These are phyloP conservation scores for Yponomeuta cagnagella DNA, from an alignment of 2,888 invertebrate species.

Conservation along the genomic window DNA sequence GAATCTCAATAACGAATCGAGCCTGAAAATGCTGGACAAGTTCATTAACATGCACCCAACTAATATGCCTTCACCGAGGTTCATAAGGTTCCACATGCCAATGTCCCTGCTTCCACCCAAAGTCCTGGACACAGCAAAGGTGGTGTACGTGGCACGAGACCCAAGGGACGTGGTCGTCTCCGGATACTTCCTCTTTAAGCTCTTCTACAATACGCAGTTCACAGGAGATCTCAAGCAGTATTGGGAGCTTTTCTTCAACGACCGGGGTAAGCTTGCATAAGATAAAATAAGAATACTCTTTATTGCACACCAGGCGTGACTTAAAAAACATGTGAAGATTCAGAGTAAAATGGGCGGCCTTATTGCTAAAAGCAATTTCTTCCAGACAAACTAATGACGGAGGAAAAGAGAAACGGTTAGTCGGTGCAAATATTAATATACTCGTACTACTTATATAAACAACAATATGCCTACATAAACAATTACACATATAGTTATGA, in stretches of 20 bases:
- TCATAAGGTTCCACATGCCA: slow-evolving; percentile 80
- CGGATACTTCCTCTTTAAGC: slow-evolving; percentile 79
- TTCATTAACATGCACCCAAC: slow-evolving; percentile 30
- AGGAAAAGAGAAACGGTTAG: too few species aligned
- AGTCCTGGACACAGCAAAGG: slow-evolving; percentile 61
- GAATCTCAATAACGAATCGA: slow-evolving; percentile 41
- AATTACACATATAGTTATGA: too few species aligned
- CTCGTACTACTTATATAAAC: too few species aligned
- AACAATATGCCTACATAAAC: too few species aligned
- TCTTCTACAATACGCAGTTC: slow-evolving; percentile 24
- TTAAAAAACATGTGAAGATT: too few species aligned
- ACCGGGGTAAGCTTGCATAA: background rate
- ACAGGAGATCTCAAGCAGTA: background rate
- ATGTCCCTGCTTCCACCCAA: slow-evolving; percentile 73
- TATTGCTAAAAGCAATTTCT: too few species aligned
- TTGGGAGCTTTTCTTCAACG: background rate
- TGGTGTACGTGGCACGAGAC: slow-evolving; percentile 83
- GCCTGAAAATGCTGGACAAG: slow-evolving; percentile 55
- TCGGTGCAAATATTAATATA: too few species aligned
- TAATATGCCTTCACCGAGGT: slow-evolving; percentile 52
- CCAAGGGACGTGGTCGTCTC: slow-evolving; percentile 84
- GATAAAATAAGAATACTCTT: too few species aligned
- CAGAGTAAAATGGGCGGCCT: too few species aligned
- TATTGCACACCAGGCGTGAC: too few species aligned
- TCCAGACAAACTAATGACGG: too few species aligned